phyloP scores from a whole-genome alignment of 2,797 vertebrate genomes.

The Tokudaia tokunoshimensis region DNA sequence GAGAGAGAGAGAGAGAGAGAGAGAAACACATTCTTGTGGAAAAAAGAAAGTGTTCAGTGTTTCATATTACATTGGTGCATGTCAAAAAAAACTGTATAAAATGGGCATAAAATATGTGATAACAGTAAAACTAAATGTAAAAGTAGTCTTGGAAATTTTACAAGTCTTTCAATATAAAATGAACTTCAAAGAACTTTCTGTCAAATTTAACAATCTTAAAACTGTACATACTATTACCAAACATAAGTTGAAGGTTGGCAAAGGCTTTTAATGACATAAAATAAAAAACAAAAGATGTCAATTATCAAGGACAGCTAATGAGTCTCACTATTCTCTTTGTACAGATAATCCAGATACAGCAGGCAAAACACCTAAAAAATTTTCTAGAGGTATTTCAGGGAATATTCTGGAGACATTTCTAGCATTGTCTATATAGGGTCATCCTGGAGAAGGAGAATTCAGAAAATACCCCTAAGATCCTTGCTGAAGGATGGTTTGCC shows the following conservation, averaged over 20 bases:
- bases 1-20: background rate
- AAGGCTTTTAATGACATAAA: background rate
- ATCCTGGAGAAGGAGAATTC: background rate
- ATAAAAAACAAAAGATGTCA: background rate
- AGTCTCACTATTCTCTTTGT: constrained; percentile 5
- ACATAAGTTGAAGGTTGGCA: background rate
- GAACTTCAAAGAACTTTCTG: background rate
- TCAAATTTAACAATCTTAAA: constrained; percentile 21
- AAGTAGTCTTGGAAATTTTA: background rate
- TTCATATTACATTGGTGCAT: background rate
- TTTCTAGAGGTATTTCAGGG: background rate
- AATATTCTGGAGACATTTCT: background rate
- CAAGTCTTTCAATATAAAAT: background rate
- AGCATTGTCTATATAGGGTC: background rate
- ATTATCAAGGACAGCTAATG: background rate
- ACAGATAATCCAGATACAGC: background rate
- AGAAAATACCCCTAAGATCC: background rate
- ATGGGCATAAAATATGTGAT: background rate
- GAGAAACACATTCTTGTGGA: background rate
- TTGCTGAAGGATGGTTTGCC: background rate
- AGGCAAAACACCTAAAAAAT: background rate
- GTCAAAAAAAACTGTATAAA: constrained; percentile 40
- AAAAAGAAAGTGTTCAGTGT: background rate
- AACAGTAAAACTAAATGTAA: background rate
- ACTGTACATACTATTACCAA: background rate